phyloP scores from a whole-genome alignment of 1,140 invertebrate genomes.

The Drosophila bipectinata region DNA sequence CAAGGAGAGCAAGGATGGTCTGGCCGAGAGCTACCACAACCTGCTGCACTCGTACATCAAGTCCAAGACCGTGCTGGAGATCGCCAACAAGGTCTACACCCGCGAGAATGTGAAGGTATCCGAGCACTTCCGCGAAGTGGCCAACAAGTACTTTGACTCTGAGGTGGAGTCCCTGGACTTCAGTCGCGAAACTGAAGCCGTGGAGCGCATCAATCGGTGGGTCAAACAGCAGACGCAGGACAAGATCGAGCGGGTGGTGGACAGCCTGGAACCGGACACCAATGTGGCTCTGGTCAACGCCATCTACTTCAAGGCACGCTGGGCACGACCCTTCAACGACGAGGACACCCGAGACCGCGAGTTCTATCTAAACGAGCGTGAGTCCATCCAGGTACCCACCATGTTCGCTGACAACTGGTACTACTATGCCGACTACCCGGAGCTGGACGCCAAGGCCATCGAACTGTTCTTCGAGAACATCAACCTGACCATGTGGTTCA shows the following conservation, averaged over 20 bases:
- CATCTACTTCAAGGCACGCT: conserved; percentile 90
- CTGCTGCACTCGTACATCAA: conserved; percentile 79
- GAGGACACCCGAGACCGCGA: conserved; percentile 84
- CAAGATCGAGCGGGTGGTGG: conserved; percentile 87
- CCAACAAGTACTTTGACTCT: conserved; percentile 81
- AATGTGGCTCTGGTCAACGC: conserved; percentile 87
- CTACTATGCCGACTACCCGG: conserved; percentile 84
- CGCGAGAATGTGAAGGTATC: conserved; percentile 66
- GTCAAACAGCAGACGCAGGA: conserved; percentile 87
- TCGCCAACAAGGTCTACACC: conserved; percentile 79
- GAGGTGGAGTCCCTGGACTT: conserved; percentile 86
- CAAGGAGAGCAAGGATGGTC: conserved; percentile 71
- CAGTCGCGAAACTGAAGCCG: conserved; percentile 78
- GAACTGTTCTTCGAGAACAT: conserved; percentile 86
- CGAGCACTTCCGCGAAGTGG: conserved; percentile 66
- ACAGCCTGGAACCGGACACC: conserved; percentile 83
- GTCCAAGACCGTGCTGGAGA: conserved; percentile 77
- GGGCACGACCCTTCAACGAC: conserved; percentile 86
- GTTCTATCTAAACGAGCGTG: conserved; percentile 85
- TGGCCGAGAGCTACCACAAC: conserved; percentile 73
- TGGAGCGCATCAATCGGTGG: conserved; percentile 87
- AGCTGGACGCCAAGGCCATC: conserved; percentile 85
- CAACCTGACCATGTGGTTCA: conserved; percentile 86
- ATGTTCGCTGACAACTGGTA: conserved; percentile 86
- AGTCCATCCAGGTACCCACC: conserved; percentile 85